A percentile compares a stretch with the other conserved stretches of the same genome.
These are phyloP conservation scores for Ursus arctos DNA, from an alignment of 2,113 vertebrate genomes.

Conservation along the genomic window DNA sequence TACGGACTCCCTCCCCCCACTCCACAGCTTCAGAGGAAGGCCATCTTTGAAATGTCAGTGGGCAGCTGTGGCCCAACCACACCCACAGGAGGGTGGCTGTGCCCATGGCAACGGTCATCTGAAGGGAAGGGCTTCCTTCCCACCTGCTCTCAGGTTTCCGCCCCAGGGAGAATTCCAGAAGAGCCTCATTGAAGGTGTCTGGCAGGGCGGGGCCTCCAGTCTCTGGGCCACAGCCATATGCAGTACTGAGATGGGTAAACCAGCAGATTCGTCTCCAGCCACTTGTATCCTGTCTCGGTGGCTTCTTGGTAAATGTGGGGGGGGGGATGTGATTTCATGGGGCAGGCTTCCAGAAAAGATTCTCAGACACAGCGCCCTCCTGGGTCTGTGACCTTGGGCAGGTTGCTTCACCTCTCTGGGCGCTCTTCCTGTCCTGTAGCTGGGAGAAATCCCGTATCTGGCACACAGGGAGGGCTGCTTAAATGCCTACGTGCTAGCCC, in stretches of 20 bases:
- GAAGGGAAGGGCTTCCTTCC: conserved; percentile 5
- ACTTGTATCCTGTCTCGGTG: neutral
- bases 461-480: neutral
- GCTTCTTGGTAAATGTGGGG: neutral
- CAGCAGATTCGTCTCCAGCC: neutral
- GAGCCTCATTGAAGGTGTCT: conserved; percentile 34
- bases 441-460: rapidly evolving
- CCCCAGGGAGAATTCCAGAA: conserved; percentile 74
- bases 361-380: neutral
- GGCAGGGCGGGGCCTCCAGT: conserved; percentile 1
- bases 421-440: neutral
- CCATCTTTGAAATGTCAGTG: neutral
- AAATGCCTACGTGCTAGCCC: neutral
- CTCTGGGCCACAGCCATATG: neutral
- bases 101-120: neutral
- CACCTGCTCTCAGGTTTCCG: conserved; percentile 80
- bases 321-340: neutral
- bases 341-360: neutral
- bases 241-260: neutral
- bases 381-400: neutral
- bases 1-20: rapidly evolving
- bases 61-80: neutral
- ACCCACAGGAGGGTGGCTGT: conserved; percentile 50
- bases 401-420: neutral
- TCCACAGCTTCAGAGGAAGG: neutral